Percentiles rank a stretch among this genome's conserved stretches.
phyloP scores from a whole-genome alignment of 2,888 invertebrate species.

The Coleophora flavipennella region DNA sequence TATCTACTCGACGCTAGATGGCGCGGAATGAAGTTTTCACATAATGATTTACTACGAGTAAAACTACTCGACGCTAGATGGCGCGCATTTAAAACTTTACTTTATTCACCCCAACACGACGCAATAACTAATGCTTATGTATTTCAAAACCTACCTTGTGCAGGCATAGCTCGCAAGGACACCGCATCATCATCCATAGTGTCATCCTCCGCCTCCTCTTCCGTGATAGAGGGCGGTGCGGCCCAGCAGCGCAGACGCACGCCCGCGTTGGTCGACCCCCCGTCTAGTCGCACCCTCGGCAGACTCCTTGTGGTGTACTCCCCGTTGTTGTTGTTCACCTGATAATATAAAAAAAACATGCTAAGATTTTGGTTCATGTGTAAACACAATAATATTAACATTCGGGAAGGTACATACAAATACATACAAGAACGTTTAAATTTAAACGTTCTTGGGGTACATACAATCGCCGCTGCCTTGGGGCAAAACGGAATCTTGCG shows the following conservation, averaged over 20 bases:
- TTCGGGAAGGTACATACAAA: too few species aligned
- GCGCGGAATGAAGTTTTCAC: slow-evolving; percentile 4
- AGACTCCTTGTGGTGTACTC: slow-evolving; percentile 62
- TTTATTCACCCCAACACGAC: too few species aligned
- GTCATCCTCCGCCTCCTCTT: slow-evolving; percentile 76
- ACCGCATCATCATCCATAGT: slow-evolving; percentile 73
- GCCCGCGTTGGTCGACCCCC: slow-evolving; percentile 75
- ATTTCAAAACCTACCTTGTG: slow-evolving; percentile 61
- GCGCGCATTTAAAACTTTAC: slow-evolving; percentile 21
- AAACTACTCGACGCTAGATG: slow-evolving; percentile 29
- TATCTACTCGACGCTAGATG: slow-evolving; percentile 12
- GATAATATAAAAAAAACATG: too few species aligned
- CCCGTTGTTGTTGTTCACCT: slow-evolving; percentile 41
- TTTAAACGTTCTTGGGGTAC: too few species aligned
- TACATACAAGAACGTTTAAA: too few species aligned
- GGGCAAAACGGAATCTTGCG: too few species aligned
- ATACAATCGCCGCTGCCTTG: too few species aligned
- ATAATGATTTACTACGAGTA: too few species aligned
- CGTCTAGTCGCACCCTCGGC: slow-evolving; percentile 79
- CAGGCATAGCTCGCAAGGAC: slow-evolving; percentile 76
- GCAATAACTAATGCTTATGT: neutral
- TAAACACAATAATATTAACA: too few species aligned
- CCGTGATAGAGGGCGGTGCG: slow-evolving; percentile 78
- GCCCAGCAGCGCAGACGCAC: slow-evolving; percentile 74
- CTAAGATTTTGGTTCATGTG: too few species aligned